Evolutionary conservation across 2,797 vertebrate genomes (phyloP).

Genomic region (Oreortyx pictus): DNA sequence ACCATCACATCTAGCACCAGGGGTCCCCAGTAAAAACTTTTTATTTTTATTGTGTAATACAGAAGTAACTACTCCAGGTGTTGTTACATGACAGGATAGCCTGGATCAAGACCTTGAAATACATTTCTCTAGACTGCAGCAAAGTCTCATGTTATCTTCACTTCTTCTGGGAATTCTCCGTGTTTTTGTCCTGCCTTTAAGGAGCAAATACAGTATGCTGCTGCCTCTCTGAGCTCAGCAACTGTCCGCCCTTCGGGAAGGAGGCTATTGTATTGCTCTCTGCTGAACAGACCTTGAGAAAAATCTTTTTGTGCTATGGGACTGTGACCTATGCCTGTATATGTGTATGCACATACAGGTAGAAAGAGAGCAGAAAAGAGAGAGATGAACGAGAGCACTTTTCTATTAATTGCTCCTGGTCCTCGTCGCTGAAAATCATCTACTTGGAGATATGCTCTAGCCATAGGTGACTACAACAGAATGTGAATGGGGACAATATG

Average conservation of each 20-base stretch:
- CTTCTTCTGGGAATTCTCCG: neutral
- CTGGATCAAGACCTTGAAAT: neutral
- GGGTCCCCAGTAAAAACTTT: neutral
- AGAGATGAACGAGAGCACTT: neutral
- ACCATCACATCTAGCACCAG: neutral
- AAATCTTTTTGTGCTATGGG: neutral
- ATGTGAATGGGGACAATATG: neutral
- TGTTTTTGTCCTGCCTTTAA: neutral
- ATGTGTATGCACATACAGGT: neutral
- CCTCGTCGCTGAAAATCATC: neutral
- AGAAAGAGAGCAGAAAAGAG: neutral
- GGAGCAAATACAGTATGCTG: neutral
- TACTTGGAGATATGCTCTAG: neutral
- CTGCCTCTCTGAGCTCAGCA: neutral
- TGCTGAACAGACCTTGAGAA: neutral
- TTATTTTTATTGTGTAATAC: neutral
- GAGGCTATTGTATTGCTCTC: neutral
- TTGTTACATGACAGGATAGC: neutral
- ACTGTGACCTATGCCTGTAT: neutral
- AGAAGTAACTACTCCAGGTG: neutral
- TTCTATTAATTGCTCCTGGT: neutral
- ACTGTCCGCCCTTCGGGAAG: neutral
- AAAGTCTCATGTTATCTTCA: accelerated
- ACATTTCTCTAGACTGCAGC: neutral
- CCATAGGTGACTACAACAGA: neutral